phyloP scores from a whole-genome alignment of 2,797 vertebrate genomes.

The Tachyglossus aculeatus region DNA sequence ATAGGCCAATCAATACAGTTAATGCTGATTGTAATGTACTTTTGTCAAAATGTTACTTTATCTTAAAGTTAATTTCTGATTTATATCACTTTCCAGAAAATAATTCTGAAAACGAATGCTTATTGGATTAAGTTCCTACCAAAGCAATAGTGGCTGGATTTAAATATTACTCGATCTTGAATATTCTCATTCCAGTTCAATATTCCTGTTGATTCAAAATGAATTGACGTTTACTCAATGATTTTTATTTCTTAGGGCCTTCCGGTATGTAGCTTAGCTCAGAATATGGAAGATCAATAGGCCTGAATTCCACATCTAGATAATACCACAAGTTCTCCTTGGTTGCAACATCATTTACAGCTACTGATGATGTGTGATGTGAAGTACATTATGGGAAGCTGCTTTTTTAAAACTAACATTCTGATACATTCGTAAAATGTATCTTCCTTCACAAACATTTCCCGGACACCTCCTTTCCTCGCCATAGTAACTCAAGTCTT shows the following conservation, averaged over 20 bases:
- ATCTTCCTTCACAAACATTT: too few relatives aligned
- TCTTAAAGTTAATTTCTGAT: constrained; percentile 68
- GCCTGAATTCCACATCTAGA: constrained; percentile 39
- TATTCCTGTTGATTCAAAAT: constrained; percentile 7
- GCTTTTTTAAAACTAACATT: constrained; percentile 14
- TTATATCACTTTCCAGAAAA: constrained; percentile 57
- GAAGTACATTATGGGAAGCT: not conserved
- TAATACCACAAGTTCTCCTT: constrained; percentile 12
- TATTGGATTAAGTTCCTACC: constrained; percentile 39
- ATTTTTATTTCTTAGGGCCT: not conserved
- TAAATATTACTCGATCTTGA: constrained; percentile 33
- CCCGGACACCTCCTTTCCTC: too few relatives aligned
- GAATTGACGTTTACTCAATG: constrained; percentile 29
- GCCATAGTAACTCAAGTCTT: too few relatives aligned
- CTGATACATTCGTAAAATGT: constrained; percentile 10
- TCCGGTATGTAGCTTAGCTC: constrained; percentile 9
- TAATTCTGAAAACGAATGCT: constrained; percentile 48
- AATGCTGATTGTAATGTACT: constrained; percentile 63
- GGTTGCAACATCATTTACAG: constrained; percentile 1
- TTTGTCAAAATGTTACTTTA: constrained; percentile 63
- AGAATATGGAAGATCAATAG: constrained; percentile 25
- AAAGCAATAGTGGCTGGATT: constrained; percentile 45
- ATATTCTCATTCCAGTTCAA: constrained; percentile 26
- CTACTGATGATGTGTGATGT: constrained; percentile 8
- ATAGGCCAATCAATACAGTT: constrained; percentile 60